Base-by-base conservation (phyloP, 1,140 invertebrate genomes). In the Lucilia sericata region DNA sequence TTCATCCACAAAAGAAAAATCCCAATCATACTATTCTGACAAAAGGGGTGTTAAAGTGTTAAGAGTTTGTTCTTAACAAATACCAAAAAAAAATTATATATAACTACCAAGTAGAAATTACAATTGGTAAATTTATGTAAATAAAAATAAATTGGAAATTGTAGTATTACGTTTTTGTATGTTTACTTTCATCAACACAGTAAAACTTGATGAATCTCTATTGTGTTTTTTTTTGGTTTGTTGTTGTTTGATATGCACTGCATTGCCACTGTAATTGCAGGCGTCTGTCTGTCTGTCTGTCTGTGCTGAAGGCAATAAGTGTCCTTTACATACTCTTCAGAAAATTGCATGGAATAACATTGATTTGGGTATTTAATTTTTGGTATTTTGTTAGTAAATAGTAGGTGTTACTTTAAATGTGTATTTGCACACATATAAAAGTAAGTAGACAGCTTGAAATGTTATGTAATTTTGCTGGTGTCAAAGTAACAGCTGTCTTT, bases 41-140 rank as follows among this genome's bases (percentile, higher is more conserved):
- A 42, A 7, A 17, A 5, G 75, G 36, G 36, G 17, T 47, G 34
- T 42, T 78, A 47, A 42, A 78, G 34, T 47, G 75, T 78, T 78
- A 78, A 78, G 55, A 60, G 75, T 78, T 78, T 78, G 36, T 42
- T 25, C 36, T 42, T 36, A 17, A 78, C 75, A 78, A 78, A 78
- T 78, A 78, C 3, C 14, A 0, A 17, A 60, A 60, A 17, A 60
- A 60, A 17, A 60, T 7, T n/a, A n/a, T 78, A 34, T 42, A n/a
- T 42, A 42, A 42, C 42, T 42, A 10, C 7, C 42, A 36, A n/a
- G 75, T n/a, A 78, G n/a, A 78, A 78, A n/a, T 78, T 78, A 78
- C 75, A 78, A 78, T 78, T 78, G 75, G 34, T 78, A 78, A 78
- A 78, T 42, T 78, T 78, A 78, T 78, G 75, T 78, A 78, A 78